These are phyloP conservation scores for Anagyrus pseudococci DNA, from an alignment of 2,888 invertebrate genomes.

Conservation along the genomic window DNA sequence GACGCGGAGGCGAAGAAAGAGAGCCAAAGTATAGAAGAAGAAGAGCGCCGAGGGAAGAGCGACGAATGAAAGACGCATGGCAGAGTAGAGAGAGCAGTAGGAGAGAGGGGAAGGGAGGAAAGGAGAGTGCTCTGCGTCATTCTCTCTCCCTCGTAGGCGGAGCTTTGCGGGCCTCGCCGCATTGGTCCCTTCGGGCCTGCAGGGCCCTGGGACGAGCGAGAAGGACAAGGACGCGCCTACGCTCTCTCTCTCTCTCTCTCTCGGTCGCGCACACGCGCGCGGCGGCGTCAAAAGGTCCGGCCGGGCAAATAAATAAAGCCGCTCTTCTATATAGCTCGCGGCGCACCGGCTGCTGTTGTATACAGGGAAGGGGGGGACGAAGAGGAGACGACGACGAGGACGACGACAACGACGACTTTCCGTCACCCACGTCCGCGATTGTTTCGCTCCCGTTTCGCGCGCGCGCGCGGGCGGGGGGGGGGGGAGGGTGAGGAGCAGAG, in stretches of 20 bases:
- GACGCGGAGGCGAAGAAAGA: slow-evolving; percentile 49
- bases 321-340: too few species aligned
- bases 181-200: slow-evolving; percentile 46
- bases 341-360: background rate
- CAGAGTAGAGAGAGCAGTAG: too few species aligned
- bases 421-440: slow-evolving; percentile 56
- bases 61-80: background rate
- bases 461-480: slow-evolving; percentile 42
- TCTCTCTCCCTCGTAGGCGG: slow-evolving; percentile 49
- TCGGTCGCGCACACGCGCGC: too few species aligned
- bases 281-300: slow-evolving; percentile 31
- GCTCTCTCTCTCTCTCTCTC: too few species aligned
- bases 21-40: slow-evolving; percentile 8
- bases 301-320: slow-evolving; percentile 32
- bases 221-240: slow-evolving; percentile 21
- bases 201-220: background rate
- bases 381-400: slow-evolving; percentile 27
- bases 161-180: slow-evolving; percentile 44
- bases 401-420: slow-evolving; percentile 44
- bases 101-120: background rate
- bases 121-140: background rate
- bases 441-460: slow-evolving; percentile 50
- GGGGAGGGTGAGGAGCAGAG: slow-evolving; percentile 36
- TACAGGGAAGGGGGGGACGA: slow-evolving; percentile 11
- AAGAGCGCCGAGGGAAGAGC: background rate